Percentiles rank a stretch among this genome's conserved stretches.
These are phyloP conservation scores for Amblyornis subalaris DNA, from an alignment of 2,113 vertebrate genomes.

Conservation along the genomic window DNA sequence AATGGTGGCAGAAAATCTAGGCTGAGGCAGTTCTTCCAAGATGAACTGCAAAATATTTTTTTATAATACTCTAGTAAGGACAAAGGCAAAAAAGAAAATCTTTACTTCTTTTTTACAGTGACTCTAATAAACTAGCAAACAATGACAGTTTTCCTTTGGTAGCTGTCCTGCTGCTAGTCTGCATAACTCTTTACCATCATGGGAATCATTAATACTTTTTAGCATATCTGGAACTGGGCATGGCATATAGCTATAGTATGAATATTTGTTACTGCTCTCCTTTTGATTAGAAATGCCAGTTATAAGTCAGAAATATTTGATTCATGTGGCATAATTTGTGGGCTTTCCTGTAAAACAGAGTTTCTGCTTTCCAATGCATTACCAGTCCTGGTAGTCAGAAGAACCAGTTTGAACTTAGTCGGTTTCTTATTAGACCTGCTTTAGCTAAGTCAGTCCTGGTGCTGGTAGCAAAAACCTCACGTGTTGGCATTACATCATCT, in stretches of 20 bases:
- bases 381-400: not conserved
- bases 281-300: not conserved
- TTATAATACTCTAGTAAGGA: not conserved
- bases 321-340: not conserved
- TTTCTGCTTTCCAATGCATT: not conserved
- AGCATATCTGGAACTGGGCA: not conserved
- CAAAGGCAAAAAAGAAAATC: not conserved
- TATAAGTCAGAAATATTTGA: not conserved
- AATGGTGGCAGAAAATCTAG: conserved; percentile 1
- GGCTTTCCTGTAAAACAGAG: not conserved
- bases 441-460: not conserved
- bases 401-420: not conserved
- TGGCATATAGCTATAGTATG: not conserved
- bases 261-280: not conserved
- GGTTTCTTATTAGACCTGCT: not conserved
- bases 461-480: not conserved
- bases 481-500: not conserved
- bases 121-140: not conserved
- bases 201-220: not conserved
- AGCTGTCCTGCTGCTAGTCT: not conserved
- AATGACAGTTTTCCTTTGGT: not conserved
- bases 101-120: not conserved
- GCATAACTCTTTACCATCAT: not conserved
- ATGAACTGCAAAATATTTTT: not conserved
- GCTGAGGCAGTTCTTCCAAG: not conserved